A percentile compares a stretch with the other conserved stretches of the same genome.
phyloP scores from a whole-genome alignment of 2,797 vertebrate genomes.

The Hoplostethus mediterraneus region DNA sequence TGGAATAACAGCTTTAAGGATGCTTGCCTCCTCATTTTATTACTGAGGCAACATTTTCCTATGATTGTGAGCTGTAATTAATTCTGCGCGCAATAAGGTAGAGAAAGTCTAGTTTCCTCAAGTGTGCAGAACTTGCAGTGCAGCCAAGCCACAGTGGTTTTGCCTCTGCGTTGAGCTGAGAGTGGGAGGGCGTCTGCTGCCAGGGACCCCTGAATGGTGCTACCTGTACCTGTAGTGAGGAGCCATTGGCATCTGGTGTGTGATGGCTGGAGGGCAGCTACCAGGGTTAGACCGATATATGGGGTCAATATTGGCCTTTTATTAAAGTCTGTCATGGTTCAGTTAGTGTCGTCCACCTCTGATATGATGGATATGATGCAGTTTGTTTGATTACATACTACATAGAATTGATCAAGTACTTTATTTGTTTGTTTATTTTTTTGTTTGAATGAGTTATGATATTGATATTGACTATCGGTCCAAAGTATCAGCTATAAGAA shows the following conservation, averaged over 20 bases:
- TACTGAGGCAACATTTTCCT: conserved; percentile 56
- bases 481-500: no score
- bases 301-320: no score
- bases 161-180: conserved; percentile 1
- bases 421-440: no score
- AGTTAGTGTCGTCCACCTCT: no score
- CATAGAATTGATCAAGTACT: no score
- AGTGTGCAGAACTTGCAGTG: conserved; percentile 4
- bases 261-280: neutral
- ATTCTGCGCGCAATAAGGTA: conserved; percentile 24
- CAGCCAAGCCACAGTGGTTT: conserved; percentile 20
- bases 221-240: neutral
- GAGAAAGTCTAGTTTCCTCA: conserved; percentile 35
- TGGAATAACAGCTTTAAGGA: conserved; percentile 40
- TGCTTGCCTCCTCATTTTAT: conserved; percentile 32
- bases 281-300: no score
- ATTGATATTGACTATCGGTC: no score
- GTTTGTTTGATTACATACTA: no score
- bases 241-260: neutral
- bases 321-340: no score
- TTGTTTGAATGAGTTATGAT: no score
- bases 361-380: no score
- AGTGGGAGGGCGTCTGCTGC: neutral
- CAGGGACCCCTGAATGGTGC: neutral
- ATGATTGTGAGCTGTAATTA: conserved; percentile 43